Conservation (phyloP, 1,140 invertebrate genomes). For the Micrasema longulum region DNA sequence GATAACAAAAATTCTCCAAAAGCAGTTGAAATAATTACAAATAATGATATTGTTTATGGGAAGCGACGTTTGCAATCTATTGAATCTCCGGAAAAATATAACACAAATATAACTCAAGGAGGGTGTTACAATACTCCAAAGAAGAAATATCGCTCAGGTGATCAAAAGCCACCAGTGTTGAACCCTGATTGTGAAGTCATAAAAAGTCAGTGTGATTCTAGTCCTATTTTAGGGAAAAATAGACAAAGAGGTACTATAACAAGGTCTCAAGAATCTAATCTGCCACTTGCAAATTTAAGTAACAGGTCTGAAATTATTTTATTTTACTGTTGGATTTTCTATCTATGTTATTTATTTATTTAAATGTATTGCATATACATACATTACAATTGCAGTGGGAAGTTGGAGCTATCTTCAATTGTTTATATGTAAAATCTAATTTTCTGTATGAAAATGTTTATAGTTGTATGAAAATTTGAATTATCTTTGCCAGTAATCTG, state of each 20-base stretch:
- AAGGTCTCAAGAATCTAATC: conserved; percentile 29
- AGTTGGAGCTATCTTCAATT: too few relatives aligned
- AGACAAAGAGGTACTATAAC: conserved; percentile 11
- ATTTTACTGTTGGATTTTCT: too few relatives aligned
- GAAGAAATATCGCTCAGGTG: conserved; percentile 2
- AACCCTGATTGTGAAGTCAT: too few relatives aligned
- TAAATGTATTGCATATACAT: too few relatives aligned
- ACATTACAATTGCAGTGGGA: too few relatives aligned
- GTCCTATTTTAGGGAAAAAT: conserved; percentile 45
- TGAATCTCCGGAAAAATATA: not conserved
- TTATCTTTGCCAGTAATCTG: too few relatives aligned
- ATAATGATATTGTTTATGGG: conserved; percentile 17
- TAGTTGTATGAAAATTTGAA: too few relatives aligned
- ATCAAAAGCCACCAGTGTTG: conserved; percentile 2
- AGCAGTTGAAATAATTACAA: not conserved
- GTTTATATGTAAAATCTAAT: too few relatives aligned
- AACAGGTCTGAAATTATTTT: too few relatives aligned
- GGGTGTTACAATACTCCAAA: conserved; percentile 7
- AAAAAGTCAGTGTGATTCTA: conserved; percentile 5
- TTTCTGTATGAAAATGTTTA: too few relatives aligned
- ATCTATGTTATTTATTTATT: too few relatives aligned
- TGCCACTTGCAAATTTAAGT: conserved; percentile 22
- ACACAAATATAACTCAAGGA: not conserved
- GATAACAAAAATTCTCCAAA: conserved; percentile 13
- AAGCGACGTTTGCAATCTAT: not conserved